Conservation (phyloP, 2,113 vertebrate genomes). For the Zingel zingel region DNA sequence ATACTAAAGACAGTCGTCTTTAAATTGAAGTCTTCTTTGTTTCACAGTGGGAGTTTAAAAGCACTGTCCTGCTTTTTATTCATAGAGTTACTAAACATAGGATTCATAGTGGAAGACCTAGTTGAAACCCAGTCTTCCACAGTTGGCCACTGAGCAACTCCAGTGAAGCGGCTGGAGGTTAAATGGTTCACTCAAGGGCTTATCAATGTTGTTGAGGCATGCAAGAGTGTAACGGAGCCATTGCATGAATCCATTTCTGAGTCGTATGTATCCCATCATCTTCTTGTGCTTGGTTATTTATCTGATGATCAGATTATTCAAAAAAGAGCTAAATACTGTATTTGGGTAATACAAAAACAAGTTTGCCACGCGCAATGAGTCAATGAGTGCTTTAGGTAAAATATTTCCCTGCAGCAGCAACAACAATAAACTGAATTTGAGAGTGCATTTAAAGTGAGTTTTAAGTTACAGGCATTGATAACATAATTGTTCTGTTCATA, state of each 20-base stretch:
- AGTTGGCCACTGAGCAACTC: conserved; percentile 21
- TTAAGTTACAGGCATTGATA: conserved; percentile 10
- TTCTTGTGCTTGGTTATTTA: background rate
- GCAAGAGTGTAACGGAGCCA: no score
- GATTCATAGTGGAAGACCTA: background rate
- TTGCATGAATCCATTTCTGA: background rate
- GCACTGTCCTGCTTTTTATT: conserved; percentile 27
- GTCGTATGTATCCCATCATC: background rate
- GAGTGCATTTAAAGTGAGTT: conserved; percentile 24
- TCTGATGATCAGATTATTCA: background rate
- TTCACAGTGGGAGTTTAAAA: conserved; percentile 15
- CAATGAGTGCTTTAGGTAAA: background rate
- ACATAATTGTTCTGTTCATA: conserved; percentile 23
- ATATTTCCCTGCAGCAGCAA: background rate
- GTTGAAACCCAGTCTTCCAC: conserved; percentile 18
- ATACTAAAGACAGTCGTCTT: conserved; percentile 16
- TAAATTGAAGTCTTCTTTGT: conserved; percentile 6
- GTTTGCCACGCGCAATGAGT: background rate
- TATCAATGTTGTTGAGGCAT: conserved; percentile 4
- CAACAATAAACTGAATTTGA: conserved; percentile 2
- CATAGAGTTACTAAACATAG: conserved; percentile 16
- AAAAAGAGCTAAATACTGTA: background rate
- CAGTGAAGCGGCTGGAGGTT: conserved; percentile 37
- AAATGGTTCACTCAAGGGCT: conserved; percentile 39
- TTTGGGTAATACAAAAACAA: background rate